These are phyloP conservation scores for Pachycephus smyrnensis DNA, from an alignment of 2,888 invertebrate species.

Conservation along the genomic window DNA sequence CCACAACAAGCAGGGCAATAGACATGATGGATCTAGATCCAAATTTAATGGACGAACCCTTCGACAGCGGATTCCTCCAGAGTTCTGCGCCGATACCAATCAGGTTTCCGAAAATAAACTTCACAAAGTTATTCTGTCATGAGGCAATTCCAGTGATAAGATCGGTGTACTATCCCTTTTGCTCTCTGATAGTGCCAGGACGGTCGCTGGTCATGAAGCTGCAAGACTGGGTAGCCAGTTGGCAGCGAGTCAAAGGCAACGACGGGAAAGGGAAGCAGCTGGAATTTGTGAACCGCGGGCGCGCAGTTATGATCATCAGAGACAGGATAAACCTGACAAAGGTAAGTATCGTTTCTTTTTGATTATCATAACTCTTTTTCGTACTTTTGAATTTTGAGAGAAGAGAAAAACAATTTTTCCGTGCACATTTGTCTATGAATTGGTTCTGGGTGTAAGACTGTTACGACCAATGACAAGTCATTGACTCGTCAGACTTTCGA, in stretches of 20 bases:
- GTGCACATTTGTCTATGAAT: neutral
- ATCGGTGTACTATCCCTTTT: neutral
- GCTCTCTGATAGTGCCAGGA: slow-evolving; percentile 62
- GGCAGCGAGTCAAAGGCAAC: slow-evolving; percentile 65
- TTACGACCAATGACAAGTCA: neutral
- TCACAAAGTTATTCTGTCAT: neutral
- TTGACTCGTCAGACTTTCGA: neutral
- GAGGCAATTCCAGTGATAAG: neutral
- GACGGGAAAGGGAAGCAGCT: slow-evolving; percentile 55
- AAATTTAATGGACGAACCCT: slow-evolving; percentile 65
- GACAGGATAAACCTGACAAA: slow-evolving; percentile 68
- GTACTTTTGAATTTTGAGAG: neutral
- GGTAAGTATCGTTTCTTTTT: slow-evolving; percentile 55
- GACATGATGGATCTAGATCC: slow-evolving; percentile 66
- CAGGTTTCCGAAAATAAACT: slow-evolving; percentile 40
- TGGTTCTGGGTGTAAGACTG: neutral
- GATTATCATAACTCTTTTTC: neutral
- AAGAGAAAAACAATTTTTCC: neutral
- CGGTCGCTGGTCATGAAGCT: slow-evolving; percentile 85
- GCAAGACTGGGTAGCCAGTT: slow-evolving; percentile 76
- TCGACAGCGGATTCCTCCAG: slow-evolving; percentile 63
- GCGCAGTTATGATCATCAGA: slow-evolving; percentile 76
- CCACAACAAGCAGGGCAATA: slow-evolving; percentile 60
- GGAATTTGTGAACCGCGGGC: slow-evolving; percentile 71
- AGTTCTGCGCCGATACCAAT: slow-evolving; percentile 64